Conservation (phyloP, 2,888 invertebrate genomes). For the Sarcophaga variegata region DNA sequence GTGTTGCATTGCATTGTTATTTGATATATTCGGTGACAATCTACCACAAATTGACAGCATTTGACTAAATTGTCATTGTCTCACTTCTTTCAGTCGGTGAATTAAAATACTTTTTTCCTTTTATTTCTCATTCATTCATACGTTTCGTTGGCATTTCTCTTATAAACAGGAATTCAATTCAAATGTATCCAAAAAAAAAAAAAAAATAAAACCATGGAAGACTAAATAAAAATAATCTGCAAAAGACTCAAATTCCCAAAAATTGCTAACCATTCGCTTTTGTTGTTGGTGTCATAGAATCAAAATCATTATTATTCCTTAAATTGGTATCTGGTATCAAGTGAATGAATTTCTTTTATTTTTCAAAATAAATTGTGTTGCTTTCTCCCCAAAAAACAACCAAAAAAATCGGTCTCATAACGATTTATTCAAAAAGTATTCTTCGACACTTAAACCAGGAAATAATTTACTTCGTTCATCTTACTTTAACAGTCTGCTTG, state of each 20-base stretch:
- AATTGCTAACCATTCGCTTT: neutral
- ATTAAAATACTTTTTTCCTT: constrained; percentile 26
- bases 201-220: neutral
- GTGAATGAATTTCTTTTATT: neutral
- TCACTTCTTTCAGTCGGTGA: constrained; percentile 19
- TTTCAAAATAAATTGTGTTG: constrained; percentile 43
- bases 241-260: constrained; percentile 34
- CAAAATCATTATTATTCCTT: neutral
- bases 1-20: constrained; percentile 63
- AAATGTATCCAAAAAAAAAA: neutral
- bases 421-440: neutral
- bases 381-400: neutral
- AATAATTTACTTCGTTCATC: constrained; percentile 50
- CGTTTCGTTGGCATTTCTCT: neutral
- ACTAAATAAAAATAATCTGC: neutral
- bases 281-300: neutral
- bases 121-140: neutral
- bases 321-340: constrained; percentile 8
- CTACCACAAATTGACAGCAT: constrained; percentile 67
- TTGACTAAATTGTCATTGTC: constrained; percentile 66
- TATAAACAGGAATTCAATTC: constrained; percentile 6
- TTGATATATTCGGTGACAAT: constrained; percentile 66
- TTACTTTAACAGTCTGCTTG: constrained; percentile 16
- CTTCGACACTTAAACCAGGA: constrained; percentile 32
- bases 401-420: constrained; percentile 8